Conservation (phyloP, 2,113 vertebrate genomes). For the Misgurnus mizolepis region DNA sequence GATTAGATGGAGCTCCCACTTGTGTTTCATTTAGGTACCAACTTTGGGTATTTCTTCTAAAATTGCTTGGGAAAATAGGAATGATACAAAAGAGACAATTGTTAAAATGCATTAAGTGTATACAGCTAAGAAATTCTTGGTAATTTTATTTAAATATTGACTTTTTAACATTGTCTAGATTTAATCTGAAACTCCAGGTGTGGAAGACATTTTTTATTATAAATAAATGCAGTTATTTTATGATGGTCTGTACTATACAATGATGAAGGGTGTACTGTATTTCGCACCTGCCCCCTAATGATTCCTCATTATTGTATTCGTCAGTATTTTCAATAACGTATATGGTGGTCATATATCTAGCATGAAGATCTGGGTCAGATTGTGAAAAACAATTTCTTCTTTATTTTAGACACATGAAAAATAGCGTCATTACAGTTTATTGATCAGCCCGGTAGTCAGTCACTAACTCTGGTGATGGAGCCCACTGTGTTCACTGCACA, state of each 20-base stretch:
- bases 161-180: no score
- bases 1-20: no score
- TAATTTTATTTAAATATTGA: no score
- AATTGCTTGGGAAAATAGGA: no score
- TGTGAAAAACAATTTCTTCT: constrained; percentile 5
- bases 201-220: no score
- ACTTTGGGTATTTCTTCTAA: no score
- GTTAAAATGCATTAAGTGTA: no score
- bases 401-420: constrained; percentile 18
- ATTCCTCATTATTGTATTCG: not conserved
- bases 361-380: not conserved
- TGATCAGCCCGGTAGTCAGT: constrained; percentile 22
- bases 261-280: not conserved
- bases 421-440: constrained; percentile 23
- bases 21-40: no score
- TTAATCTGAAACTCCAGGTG: no score
- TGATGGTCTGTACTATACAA: not conserved
- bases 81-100: no score
- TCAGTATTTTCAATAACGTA: not conserved
- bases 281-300: not conserved
- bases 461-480: constrained; percentile 7
- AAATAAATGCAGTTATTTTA: no score
- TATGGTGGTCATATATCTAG: constrained; percentile 25
- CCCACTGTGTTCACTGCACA: constrained; percentile 5
- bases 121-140: no score